Evolutionary conservation across 2,888 invertebrate genomes (phyloP), one percentile per base, ranked within the genome.

Genomic region (Eupithecia exiguata): DNA sequence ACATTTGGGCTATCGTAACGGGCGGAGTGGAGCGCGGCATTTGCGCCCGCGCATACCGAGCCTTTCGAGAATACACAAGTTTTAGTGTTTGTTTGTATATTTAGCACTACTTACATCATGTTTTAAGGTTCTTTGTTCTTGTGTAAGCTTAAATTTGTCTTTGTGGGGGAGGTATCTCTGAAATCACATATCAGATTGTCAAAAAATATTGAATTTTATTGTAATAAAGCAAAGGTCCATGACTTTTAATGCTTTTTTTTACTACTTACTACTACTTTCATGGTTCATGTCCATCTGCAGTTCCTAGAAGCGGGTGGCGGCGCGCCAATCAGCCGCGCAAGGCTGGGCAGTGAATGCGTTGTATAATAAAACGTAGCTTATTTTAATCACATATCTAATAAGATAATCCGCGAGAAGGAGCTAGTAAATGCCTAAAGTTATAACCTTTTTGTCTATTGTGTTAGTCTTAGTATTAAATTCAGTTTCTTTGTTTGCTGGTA

Each of bases 1-100:
- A 93, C 94, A 94, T 94, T 94, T 93, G 84, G 85, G 87, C 89
- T 89, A 91, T 85, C 84, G 89, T 88, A 88, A 84, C 89, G 86
- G 90, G 90, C 85, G 88, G 89, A 84, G 87, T 86, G 81, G 90
- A 89, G 87, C 90, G 83, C 91, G 94, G 90, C 92, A 92, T 93
- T 93, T 91, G 87, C 87, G 87, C 84, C 81, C 70, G 86, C 86
- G 87, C 91, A 91, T 92, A 87, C 92, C 89, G 78, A 75, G 83
- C 86, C 86, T 86, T 84, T 80, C 82, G 81, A 82, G 80, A 81
- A 77, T 79, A 81, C 77, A 76, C 77, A 46, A 74, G 49, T 69
- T 69, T 73, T n/a, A 66, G 46, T 40, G 49, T 77, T 46, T 40
- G 38, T 43, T 71, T 18, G 58, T 36, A 6, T 69, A 38, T 65